These are phyloP conservation scores for Scopus umbretta DNA, from an alignment of 2,113 vertebrate genomes.

Conservation along the genomic window DNA sequence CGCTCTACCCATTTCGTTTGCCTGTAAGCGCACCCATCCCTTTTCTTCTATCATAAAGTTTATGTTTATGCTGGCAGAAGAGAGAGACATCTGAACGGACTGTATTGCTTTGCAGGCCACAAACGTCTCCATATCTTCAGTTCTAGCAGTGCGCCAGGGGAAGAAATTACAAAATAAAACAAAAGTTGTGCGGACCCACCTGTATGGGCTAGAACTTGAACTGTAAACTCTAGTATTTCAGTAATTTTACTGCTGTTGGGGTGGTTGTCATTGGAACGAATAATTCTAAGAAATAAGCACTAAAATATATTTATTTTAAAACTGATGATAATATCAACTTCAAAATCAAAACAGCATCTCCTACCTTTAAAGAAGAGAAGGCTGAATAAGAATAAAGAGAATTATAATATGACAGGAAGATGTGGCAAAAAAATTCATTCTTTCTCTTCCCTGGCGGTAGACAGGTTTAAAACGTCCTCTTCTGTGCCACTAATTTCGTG, in stretches of 20 bases:
- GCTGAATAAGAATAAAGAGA: not conserved
- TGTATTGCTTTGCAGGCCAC: not conserved
- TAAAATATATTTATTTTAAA: not conserved
- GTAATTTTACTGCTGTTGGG: not conserved
- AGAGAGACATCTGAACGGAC: not conserved
- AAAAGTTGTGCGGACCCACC: not conserved
- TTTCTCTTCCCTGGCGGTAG: not conserved
- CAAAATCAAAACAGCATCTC: not conserved
- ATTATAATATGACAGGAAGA: not conserved
- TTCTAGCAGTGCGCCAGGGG: not conserved
- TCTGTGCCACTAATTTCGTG: not conserved
- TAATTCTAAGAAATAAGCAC: not conserved
- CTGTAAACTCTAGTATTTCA: not conserved
- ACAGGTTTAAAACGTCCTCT: not conserved
- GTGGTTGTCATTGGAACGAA: not conserved
- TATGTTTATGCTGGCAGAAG: not conserved
- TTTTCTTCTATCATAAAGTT: not conserved
- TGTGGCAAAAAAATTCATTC: not conserved
- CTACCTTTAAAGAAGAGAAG: not conserved
- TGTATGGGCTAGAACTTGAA: not conserved
- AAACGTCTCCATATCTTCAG: not conserved
- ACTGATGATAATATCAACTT: not conserved
- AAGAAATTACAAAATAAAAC: not conserved
- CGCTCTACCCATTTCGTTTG: not conserved
- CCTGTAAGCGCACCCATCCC: not conserved